phyloP scores from a whole-genome alignment of 2,113 vertebrate species.

The Petroica traversi region DNA sequence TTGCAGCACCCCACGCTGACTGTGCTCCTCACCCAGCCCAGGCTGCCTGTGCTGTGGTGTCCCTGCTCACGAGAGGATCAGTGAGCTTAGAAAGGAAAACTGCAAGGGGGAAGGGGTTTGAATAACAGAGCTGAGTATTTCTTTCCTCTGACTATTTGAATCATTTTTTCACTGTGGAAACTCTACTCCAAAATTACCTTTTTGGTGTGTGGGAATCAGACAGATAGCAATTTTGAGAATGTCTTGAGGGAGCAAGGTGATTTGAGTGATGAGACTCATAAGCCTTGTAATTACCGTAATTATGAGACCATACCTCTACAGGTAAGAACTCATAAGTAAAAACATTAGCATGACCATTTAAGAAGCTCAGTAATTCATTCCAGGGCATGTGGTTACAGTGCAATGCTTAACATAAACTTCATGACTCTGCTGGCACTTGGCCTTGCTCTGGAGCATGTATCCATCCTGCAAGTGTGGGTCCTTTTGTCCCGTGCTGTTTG shows the following conservation, averaged over 20 bases:
- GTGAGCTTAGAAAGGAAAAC: background rate
- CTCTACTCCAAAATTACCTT: conserved; percentile 21
- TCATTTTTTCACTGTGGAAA: conserved; percentile 1
- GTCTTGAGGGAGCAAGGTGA: conserved; percentile 56
- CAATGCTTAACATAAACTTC: conserved; percentile 18
- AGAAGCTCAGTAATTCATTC: conserved; percentile 41
- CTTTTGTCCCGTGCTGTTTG: background rate
- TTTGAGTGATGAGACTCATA: conserved; percentile 56
- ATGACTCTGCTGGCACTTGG: background rate
- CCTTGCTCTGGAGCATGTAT: background rate
- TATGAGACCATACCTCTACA: conserved; percentile 59
- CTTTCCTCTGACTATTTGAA: background rate
- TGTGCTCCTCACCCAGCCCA: background rate
- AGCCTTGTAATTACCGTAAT: conserved; percentile 70
- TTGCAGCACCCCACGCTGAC: too few species aligned
- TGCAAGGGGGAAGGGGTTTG: background rate
- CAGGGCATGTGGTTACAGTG: conserved; percentile 34
- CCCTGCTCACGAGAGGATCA: background rate
- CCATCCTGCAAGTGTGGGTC: background rate
- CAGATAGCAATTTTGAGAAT: conserved; percentile 62
- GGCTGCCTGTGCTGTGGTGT: background rate
- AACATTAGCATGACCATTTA: conserved; percentile 65
- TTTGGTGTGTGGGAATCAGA: conserved; percentile 38
- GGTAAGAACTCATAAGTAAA: conserved; percentile 66
- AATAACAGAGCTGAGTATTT: background rate